Conservation (phyloP, 2,113 vertebrate genomes). For the Rhipidura dahli region DNA sequence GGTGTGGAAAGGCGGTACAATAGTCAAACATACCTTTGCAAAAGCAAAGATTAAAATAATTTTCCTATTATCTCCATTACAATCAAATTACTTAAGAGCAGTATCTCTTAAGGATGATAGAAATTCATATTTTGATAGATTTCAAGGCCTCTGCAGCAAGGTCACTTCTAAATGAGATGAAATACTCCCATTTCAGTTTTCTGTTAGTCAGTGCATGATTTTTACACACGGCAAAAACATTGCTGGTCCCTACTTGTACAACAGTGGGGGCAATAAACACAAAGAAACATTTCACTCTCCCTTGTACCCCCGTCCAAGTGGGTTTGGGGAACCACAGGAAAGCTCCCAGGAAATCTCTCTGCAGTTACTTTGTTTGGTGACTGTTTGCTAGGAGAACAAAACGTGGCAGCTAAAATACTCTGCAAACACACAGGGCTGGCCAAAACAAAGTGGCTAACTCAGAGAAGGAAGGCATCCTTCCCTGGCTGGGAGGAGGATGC, state of each 20-base stretch:
- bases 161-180: background rate
- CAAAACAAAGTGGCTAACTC: no score
- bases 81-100: slow-evolving; percentile 35
- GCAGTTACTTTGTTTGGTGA: background rate
- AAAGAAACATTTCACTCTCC: background rate
- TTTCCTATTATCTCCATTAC: slow-evolving; percentile 11
- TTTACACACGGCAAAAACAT: background rate
- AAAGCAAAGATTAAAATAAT: background rate
- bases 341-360: background rate
- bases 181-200: background rate
- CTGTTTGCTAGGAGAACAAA: background rate
- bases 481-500: background rate
- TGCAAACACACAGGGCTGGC: background rate
- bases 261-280: background rate
- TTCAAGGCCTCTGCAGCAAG: background rate
- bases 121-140: slow-evolving; percentile 29
- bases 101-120: background rate
- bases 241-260: background rate
- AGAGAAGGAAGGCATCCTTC: background rate
- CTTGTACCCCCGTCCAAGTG: background rate
- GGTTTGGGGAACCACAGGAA: background rate
- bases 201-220: background rate
- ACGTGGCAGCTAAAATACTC: background rate
- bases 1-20: background rate
- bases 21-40: background rate